Percentiles rank a stretch among this genome's conserved stretches.
Conservation (phyloP, 2,797 vertebrate species). For the Sebastes alutus region DNA sequence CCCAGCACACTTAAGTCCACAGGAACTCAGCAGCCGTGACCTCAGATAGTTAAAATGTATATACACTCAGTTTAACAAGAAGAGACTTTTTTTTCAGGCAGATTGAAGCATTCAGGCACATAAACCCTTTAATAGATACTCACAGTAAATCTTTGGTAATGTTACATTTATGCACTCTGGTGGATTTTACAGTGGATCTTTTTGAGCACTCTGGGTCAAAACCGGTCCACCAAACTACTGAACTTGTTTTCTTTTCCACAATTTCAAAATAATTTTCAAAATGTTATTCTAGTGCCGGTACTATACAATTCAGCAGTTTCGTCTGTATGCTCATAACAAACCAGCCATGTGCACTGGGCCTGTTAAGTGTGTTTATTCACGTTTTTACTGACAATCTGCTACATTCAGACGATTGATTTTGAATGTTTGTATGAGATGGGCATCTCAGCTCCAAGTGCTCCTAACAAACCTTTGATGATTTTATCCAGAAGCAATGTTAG, state of each 20-base stretch:
- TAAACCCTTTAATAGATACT: constrained; percentile 12
- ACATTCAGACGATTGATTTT: background rate
- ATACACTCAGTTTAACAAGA: constrained; percentile 46
- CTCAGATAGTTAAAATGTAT: constrained; percentile 44
- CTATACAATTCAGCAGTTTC: background rate
- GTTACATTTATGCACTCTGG: background rate
- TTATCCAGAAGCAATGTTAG: constrained; percentile 14
- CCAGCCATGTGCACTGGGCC: background rate
- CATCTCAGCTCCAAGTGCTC: constrained; percentile 7
- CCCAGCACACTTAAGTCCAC: constrained; percentile 33
- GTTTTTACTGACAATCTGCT: background rate
- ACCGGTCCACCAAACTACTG: background rate
- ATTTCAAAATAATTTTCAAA: background rate
- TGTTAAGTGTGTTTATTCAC: constrained; percentile 3
- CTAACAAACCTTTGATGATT: constrained; percentile 18
- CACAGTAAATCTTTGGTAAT: constrained; percentile 4
- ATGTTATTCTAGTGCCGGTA: background rate
- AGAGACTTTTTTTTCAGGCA: constrained; percentile 9
- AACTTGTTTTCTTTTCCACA: background rate
- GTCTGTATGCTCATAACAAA: background rate
- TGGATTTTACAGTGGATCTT: background rate
- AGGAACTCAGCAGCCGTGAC: constrained; percentile 49
- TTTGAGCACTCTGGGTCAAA: background rate
- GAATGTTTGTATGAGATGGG: background rate
- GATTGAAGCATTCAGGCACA: constrained; percentile 25